These are phyloP conservation scores for Archaeoteleia sp. DNA, from an alignment of 2,888 invertebrate genomes.

Conservation along the genomic window DNA sequence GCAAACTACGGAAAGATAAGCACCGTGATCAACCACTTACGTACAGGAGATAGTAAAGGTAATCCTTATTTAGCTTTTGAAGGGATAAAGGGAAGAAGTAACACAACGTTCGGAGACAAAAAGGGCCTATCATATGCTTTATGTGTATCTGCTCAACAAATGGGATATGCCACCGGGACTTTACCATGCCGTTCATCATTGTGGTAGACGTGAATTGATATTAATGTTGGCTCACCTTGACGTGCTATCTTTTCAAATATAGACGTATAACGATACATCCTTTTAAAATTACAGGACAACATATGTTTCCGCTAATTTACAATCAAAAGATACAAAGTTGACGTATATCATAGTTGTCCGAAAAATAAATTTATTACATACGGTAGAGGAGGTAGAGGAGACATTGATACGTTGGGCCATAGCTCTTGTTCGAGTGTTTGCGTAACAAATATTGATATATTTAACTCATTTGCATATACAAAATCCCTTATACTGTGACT, in stretches of 20 bases:
- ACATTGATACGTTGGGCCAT: too few relatives aligned
- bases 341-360: too few relatives aligned
- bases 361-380: too few relatives aligned
- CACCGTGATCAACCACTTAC: conserved; percentile 52
- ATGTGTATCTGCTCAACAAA: conserved; percentile 43
- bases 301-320: too few relatives aligned
- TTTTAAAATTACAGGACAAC: too few relatives aligned
- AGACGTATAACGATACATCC: conserved; percentile 14
- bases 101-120: conserved; percentile 36
- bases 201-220: conserved; percentile 51
- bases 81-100: conserved; percentile 36
- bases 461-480: too few relatives aligned
- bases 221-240: conserved; percentile 43
- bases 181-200: conserved; percentile 41
- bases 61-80: conserved; percentile 49
- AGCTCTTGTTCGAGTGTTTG: too few relatives aligned
- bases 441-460: too few relatives aligned
- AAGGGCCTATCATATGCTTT: conserved; percentile 34
- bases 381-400: too few relatives aligned
- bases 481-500: too few relatives aligned
- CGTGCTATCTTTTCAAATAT: conserved; percentile 41
- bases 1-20: conserved; percentile 51
- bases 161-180: conserved; percentile 43
- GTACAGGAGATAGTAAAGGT: conserved; percentile 44
- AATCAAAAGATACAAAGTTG: too few relatives aligned